Percentiles rank a stretch among this genome's conserved stretches.
Conservation (phyloP, 2,888 invertebrate species). For the Nipponacmea schrenckii region DNA sequence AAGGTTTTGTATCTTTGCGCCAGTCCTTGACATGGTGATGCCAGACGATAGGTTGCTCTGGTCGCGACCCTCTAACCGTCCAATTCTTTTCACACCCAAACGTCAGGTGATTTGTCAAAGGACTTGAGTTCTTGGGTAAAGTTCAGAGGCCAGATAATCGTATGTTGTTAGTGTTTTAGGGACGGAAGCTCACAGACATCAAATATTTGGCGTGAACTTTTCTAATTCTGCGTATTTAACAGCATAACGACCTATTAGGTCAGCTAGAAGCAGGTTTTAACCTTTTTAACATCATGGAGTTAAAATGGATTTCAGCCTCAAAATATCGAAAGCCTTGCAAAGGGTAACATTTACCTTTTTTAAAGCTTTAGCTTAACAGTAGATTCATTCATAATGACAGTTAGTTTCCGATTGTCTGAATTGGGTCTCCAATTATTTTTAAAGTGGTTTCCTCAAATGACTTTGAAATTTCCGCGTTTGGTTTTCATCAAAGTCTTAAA, state of each 20-base stretch:
- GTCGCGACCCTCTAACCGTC: neutral
- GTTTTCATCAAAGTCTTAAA: no score
- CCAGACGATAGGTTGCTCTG: neutral
- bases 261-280: neutral
- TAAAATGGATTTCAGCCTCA: no score
- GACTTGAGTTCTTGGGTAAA: neutral
- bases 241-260: neutral
- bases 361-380: no score
- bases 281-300: no score
- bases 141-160: neutral
- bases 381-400: no score
- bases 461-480: no score
- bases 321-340: no score
- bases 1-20: neutral
- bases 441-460: no score
- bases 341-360: no score
- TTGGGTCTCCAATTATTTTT: no score
- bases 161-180: no score
- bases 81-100: neutral
- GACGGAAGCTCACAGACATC: neutral
- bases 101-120: neutral
- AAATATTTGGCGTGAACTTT: neutral
- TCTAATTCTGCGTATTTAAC: neutral
- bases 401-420: no score
- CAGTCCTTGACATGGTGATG: conserved; percentile 1